Conservation (phyloP, 2,797 vertebrate species). For the Acipenser oxyrinchus region DNA sequence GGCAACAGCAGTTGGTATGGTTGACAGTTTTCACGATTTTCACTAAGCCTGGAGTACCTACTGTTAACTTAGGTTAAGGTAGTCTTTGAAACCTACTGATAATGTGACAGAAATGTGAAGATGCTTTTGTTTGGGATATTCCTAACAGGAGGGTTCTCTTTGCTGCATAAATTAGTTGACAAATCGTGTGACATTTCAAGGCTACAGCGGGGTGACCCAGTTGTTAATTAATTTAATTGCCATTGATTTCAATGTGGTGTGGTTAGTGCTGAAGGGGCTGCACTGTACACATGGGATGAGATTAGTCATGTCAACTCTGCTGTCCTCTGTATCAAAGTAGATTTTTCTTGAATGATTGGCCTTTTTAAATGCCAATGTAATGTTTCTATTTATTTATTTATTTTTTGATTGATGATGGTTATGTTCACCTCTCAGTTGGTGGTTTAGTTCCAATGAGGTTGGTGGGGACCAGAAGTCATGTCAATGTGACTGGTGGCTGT, state of each 20-base stretch:
- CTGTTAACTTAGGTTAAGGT: neutral
- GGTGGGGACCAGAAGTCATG: too few species aligned
- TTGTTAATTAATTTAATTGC: conserved; percentile 63
- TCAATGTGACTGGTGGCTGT: too few species aligned
- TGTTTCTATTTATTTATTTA: too few species aligned
- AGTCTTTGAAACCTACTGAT: neutral
- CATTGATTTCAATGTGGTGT: conserved; percentile 40
- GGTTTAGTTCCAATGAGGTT: too few species aligned
- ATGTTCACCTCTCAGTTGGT: too few species aligned
- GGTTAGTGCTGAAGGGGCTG: conserved; percentile 31
- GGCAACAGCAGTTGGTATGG: too few species aligned
- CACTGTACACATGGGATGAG: neutral
- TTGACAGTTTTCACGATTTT: neutral
- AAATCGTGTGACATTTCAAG: neutral
- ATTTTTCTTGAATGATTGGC: too few species aligned
- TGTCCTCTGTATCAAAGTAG: too few species aligned
- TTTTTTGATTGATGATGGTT: too few species aligned
- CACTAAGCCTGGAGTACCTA: conserved; percentile 18
- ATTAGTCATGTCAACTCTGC: too few species aligned
- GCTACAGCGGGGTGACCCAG: conserved; percentile 25
- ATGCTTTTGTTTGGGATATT: neutral
- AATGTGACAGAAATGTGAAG: neutral
- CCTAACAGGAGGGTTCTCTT: neutral
- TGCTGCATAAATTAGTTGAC: neutral
- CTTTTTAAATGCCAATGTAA: too few species aligned